Evolutionary conservation across 2,888 invertebrate species (phyloP).

Genomic region (Gandaritis pyraliata): DNA sequence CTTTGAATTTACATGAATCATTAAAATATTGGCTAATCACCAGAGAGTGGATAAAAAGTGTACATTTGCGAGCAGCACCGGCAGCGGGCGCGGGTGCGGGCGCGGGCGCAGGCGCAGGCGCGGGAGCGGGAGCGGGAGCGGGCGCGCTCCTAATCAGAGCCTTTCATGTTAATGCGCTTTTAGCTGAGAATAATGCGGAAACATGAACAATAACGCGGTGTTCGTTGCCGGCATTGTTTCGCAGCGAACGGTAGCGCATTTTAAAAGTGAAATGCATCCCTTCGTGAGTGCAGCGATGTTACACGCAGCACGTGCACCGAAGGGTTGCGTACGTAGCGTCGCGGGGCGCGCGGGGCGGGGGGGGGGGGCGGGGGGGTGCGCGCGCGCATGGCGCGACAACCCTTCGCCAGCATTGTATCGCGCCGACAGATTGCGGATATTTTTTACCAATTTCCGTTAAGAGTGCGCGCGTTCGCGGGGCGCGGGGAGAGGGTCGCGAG

Average conservation of each 20-base stretch:
- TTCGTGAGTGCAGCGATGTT: slow-evolving; percentile 40
- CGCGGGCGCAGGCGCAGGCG: too few relatives aligned
- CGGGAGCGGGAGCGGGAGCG: too few relatives aligned
- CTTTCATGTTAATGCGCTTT: too few relatives aligned
- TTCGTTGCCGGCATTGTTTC: slow-evolving; percentile 34
- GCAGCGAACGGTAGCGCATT: slow-evolving; percentile 26
- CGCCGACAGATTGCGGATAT: slow-evolving; percentile 62
- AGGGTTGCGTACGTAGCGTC: slow-evolving; percentile 39
- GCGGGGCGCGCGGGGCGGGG: slow-evolving; percentile 51
- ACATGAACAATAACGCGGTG: slow-evolving; percentile 26
- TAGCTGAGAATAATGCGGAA: slow-evolving; percentile 24
- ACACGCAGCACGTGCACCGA: slow-evolving; percentile 51
- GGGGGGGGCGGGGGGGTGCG: slow-evolving; percentile 47
- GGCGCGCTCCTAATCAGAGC: too few relatives aligned
- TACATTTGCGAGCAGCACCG: too few relatives aligned
- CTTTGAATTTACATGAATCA: too few relatives aligned
- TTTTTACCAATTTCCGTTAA: slow-evolving; percentile 56
- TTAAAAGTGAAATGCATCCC: slow-evolving; percentile 59
- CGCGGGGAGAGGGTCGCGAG: slow-evolving; percentile 44
- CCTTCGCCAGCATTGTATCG: slow-evolving; percentile 51
- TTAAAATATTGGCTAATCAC: too few relatives aligned
- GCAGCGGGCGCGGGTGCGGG: too few relatives aligned
- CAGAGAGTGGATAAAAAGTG: too few relatives aligned
- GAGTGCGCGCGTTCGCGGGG: slow-evolving; percentile 42
- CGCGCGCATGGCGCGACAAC: slow-evolving; percentile 59